Evolutionary conservation across 2,113 vertebrate species (phyloP).

Genomic region (Brienomyrus brachyistius): DNA sequence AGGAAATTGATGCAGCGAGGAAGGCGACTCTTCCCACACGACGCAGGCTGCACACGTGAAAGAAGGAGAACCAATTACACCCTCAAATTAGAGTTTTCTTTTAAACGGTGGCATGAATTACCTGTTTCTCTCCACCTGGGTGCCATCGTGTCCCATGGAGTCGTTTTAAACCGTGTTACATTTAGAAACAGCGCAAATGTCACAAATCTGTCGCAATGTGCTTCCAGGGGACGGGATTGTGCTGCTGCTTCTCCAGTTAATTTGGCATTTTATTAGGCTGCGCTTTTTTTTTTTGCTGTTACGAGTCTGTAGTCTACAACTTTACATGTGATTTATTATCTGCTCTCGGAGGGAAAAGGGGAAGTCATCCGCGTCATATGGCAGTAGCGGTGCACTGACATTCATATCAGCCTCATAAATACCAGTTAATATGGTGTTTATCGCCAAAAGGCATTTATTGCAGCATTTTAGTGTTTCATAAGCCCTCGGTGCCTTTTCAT

Average conservation of each 20-base stretch:
- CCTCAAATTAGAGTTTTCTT: neutral
- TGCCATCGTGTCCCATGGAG: neutral
- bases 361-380: neutral
- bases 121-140: neutral
- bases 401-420: slow-evolving; percentile 28
- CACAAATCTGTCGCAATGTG: neutral
- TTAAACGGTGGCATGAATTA: neutral
- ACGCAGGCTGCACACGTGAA: neutral
- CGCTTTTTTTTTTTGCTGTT: neutral
- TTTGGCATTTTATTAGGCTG: neutral
- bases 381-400: neutral
- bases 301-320: neutral
- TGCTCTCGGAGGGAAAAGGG: neutral
- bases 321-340: slow-evolving; percentile 11
- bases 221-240: neutral
- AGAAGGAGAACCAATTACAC: neutral
- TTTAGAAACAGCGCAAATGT: neutral
- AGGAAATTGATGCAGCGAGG: neutral
- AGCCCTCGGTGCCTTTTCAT: neutral
- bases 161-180: neutral
- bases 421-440: slow-evolving; percentile 29
- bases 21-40: neutral
- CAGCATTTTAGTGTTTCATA: neutral
- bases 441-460: neutral
- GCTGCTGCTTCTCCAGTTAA: neutral